A percentile compares a stretch with the other conserved stretches of the same genome.
Conservation (phyloP, 2,113 vertebrate species). For the Poeciliopsis retropinna region DNA sequence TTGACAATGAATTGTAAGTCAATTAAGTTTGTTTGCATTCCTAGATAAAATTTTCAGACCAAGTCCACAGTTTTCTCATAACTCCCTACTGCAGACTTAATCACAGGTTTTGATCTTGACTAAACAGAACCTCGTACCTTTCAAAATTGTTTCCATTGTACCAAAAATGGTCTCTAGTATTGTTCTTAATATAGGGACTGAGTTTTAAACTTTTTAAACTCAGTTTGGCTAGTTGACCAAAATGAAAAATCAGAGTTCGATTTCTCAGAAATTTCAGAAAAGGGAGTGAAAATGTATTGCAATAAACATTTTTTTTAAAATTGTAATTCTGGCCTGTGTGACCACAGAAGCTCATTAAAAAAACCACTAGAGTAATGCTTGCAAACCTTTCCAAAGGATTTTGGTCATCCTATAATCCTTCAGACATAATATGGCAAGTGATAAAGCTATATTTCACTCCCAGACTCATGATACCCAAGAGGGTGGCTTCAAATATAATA, state of each 20-base stretch:
- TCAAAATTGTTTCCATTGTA: too few relatives aligned
- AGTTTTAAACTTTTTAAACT: too few relatives aligned
- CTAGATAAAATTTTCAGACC: too few relatives aligned
- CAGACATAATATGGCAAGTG: background rate
- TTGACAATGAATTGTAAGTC: too few relatives aligned
- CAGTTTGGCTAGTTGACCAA: too few relatives aligned
- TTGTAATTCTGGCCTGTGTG: background rate
- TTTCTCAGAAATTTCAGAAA: background rate
- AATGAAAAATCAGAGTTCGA: background rate
- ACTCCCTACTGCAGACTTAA: background rate
- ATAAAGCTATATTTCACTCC: background rate
- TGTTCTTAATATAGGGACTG: too few relatives aligned
- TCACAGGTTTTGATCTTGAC: background rate
- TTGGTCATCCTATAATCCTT: background rate
- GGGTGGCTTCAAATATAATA: background rate
- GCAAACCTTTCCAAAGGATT: background rate
- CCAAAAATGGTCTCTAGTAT: too few relatives aligned
- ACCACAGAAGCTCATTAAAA: background rate
- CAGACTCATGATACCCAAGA: background rate
- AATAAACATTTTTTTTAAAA: background rate
- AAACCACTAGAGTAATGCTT: background rate
- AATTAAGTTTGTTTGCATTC: too few relatives aligned
- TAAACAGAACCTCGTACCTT: background rate
- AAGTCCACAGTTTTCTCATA: too few relatives aligned
- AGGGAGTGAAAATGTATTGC: background rate